phyloP scores from a whole-genome alignment of 2,113 vertebrate species.

The Datnioides undecimradiatus region DNA sequence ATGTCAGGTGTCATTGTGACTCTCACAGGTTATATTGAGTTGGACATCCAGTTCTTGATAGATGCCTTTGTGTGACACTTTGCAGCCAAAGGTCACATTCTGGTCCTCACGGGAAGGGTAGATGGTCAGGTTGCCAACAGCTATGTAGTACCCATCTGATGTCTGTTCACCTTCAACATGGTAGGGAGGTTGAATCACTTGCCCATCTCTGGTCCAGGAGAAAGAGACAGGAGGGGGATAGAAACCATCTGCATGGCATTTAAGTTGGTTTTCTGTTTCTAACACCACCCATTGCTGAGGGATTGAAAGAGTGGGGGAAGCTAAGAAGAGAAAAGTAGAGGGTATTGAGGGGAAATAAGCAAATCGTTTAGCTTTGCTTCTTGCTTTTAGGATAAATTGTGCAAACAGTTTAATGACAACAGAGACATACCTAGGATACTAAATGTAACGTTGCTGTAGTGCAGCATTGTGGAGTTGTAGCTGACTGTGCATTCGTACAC shows the following conservation, averaged over 20 bases:
- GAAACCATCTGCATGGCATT: slow-evolving; percentile 78
- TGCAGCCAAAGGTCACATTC: slow-evolving; percentile 80
- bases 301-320: slow-evolving; percentile 71
- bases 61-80: slow-evolving; percentile 72
- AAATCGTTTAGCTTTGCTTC: background rate
- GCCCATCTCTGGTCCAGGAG: slow-evolving; percentile 78
- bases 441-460: slow-evolving; percentile 70
- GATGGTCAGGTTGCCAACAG: slow-evolving; percentile 72
- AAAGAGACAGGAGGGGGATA: slow-evolving; percentile 81
- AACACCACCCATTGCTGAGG: slow-evolving; percentile 73
- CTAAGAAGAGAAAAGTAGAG: slow-evolving; percentile 22
- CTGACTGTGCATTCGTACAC: slow-evolving; percentile 78
- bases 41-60: slow-evolving; percentile 66
- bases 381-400: background rate
- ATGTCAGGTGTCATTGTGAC: background rate
- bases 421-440: slow-evolving; percentile 73
- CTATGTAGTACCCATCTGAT: slow-evolving; percentile 71
- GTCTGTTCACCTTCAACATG: slow-evolving; percentile 55
- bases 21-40: slow-evolving; percentile 80
- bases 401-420: background rate
- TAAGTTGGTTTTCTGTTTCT: slow-evolving; percentile 63
- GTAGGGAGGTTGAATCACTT: slow-evolving; percentile 45
- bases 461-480: slow-evolving; percentile 65
- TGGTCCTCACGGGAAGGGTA: slow-evolving; percentile 74
- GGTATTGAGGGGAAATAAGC: background rate